A percentile compares a stretch with the other conserved stretches of the same genome.
These are phyloP conservation scores for Patiria miniata DNA, from an alignment of 35 echinoderm and acorn worm genomes.

Conservation along the genomic window DNA sequence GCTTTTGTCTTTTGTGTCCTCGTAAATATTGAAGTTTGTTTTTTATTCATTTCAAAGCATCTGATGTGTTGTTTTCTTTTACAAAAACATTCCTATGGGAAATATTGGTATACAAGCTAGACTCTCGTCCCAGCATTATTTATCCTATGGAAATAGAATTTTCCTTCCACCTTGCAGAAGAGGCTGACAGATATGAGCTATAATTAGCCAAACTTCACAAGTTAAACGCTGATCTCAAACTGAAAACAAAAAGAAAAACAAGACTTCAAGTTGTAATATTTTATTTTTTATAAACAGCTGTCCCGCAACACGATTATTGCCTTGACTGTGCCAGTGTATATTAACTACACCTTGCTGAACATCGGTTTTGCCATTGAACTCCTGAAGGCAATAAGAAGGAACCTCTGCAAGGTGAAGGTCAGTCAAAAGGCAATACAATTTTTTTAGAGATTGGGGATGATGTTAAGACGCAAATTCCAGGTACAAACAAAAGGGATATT, in stretches of 20 bases:
- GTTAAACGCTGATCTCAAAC: background rate
- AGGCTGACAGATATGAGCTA: too few species aligned
- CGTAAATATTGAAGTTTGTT: background rate
- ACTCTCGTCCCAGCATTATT: too few species aligned
- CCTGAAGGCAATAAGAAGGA: background rate
- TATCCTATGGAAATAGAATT: too few species aligned
- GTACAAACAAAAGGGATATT: too few species aligned
- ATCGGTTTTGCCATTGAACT: background rate
- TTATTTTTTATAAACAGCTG: background rate
- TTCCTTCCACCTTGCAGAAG: too few species aligned
- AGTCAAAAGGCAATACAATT: background rate
- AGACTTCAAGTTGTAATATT: background rate
- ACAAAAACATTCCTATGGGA: too few species aligned
- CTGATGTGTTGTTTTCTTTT: background rate
- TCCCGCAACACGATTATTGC: background rate
- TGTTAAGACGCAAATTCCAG: too few species aligned
- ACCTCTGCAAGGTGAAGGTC: background rate
- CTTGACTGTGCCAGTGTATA: background rate
- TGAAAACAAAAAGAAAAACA: background rate
- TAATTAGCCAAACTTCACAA: background rate
- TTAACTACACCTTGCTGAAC: background rate
- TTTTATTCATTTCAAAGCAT: background rate
- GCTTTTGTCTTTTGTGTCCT: background rate
- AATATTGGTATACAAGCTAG: too few species aligned
- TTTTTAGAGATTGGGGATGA: too few species aligned